Evolutionary conservation across 1,140 invertebrate species (phyloP), one percentile per base, ranked within the genome.

Genomic region (Portunus trituberculatus): DNA sequence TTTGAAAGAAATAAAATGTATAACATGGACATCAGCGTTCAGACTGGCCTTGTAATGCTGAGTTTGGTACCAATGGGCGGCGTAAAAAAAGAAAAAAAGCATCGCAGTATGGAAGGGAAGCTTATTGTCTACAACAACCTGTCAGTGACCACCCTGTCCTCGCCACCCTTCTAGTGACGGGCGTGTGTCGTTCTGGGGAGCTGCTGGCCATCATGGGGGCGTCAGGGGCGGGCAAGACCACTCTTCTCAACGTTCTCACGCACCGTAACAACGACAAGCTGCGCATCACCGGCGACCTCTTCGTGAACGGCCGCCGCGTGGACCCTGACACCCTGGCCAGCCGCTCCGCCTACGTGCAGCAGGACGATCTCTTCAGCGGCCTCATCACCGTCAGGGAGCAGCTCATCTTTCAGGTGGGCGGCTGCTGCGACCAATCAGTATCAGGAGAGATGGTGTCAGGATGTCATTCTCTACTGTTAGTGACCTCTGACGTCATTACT

Each of bases 221-320:
- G 6, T 99, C 99, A 45, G 99, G 99, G 0, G 98, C 99, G 0
- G 99, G 99, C 6, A 99, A 99, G 97, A 99, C 99, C 0, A 99
- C 99, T 0, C 97, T 99, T 0, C 97, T 99, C 59, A 99, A 99
- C 97, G 98, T 99, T 0, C 96, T 99, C 52, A 99, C 99, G 1
- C 98, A 98, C 97, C 97, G 98, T 4, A 97, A 97, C 96, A 98
- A 98, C 0, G 97, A 97, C 4, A 97, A 91, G n/a, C 91, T 96
- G 3, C 39, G 86, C 25, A 91, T 96, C 31, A 93, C 93, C 16
- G 96, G 96, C 29, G 93, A 95, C 28, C 94, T 96, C 39, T 94
- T 86, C 20, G 93, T 97, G 16, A 97, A 97, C 92, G 96, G 96
- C 20, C 48, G 95, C 25, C 90, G 92, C 7, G 95, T 96, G 96